Evolutionary conservation across 2,797 vertebrate species (phyloP), one percentile per base, ranked within the genome.

Genomic region (Acrossocheilus wenchowensis): DNA sequence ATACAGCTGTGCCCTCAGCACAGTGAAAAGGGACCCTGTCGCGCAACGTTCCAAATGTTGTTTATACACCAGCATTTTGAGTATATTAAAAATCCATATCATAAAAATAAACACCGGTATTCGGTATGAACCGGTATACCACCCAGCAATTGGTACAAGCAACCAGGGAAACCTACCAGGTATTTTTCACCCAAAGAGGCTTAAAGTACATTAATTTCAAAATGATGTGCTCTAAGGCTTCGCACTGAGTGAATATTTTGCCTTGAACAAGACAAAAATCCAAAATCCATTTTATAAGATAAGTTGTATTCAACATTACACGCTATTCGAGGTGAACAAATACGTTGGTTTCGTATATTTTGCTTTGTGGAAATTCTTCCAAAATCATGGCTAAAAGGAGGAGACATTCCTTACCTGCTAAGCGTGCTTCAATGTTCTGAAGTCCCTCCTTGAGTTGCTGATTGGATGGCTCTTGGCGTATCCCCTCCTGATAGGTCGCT

Each of bases 401-500:
- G 23, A 23, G 6, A 11, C n/a, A 10, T 64, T 79, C 0, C 43
- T 48, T 88, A 96, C 95, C 96, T 84, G 95, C 94, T 89, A 96
- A 90, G 39, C 95, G 92, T 10, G 94, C 92, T 87, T 96, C 95
- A 88, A 96, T 95, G 43, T 95, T 96, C 66, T 96, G 94, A 62
- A 96, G 92, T 0, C 96, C 96, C 62, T 97, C 95, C 81, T 94
- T 96, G n/a, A 97, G 91, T 74, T 97, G 96, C 30, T 94, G 89
- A 5, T 96, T 97, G 79, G 89, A 91, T 0, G 97, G 95, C 88
- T 98, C 97, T 66, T 97, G 96, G 14, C 96, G 94, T 80, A 99
- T 90, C 30, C 98, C 98, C 83, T 98, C 97, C 2, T 97, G 97
- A 64, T 98, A 99, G 1, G 97, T 97, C 72, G 84, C 83, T 93